A percentile compares a stretch with the other conserved stretches of the same genome.
Conservation (phyloP, 2,888 invertebrate genomes). For the Lasioglossum pauxillum region DNA sequence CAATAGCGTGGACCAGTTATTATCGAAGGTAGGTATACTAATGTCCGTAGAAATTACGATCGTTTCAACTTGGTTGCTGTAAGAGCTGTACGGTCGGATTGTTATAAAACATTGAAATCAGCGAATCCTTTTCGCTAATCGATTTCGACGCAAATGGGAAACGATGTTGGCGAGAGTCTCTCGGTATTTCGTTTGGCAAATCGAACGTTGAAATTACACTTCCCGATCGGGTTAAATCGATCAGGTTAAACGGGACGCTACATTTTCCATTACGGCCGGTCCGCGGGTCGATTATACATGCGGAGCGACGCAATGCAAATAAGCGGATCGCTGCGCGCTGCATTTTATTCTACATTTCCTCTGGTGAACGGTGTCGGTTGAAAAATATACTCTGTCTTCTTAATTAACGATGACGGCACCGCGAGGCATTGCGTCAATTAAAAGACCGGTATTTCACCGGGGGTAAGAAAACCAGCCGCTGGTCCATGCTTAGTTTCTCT, state of each 20-base stretch:
- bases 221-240: constrained; percentile 41
- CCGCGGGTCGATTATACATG: neutral
- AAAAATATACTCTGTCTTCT: neutral
- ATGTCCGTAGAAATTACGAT: no score
- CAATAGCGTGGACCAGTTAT: no score
- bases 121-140: neutral
- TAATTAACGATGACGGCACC: neutral
- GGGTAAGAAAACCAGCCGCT: neutral
- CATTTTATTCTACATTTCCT: neutral
- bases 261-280: constrained; percentile 35
- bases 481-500: neutral
- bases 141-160: neutral
- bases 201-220: constrained; percentile 39
- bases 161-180: neutral
- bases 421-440: neutral
- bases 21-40: neutral
- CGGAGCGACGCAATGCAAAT: constrained; percentile 3
- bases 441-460: neutral
- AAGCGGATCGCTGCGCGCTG: neutral
- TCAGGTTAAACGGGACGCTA: constrained; percentile 35
- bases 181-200: constrained; percentile 32
- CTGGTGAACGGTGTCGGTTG: neutral
- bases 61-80: neutral
- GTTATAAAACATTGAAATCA: neutral
- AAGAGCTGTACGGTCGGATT: neutral